Evolutionary conservation across 2,797 vertebrate species (phyloP), one percentile per base, ranked within the genome.

Genomic region (Poeciliopsis gracilis): DNA sequence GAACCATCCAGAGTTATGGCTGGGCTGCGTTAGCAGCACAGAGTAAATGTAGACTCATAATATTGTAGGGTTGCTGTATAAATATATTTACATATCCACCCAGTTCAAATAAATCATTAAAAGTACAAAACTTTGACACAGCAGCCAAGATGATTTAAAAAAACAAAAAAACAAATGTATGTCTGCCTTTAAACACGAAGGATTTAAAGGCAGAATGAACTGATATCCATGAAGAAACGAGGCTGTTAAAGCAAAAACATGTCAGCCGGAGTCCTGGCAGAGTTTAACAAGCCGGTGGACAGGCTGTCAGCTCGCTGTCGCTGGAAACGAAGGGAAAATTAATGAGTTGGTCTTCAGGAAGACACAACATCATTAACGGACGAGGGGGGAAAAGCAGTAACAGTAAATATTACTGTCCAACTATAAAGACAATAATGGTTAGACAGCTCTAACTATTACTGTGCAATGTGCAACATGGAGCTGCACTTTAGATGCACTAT

Each of bases 291-390:
- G 88, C 78, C 76, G 41, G 5, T 84, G 84, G 84, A 87, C 72
- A 63, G 59, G 72, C 86, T 83, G 86, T 90, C 83, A 87, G 81
- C 80, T 76, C 0, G 45, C 75, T 82, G 66, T 84, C 23, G 77
- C n/a, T 75, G 77, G 78, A 87, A 85, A 57, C 36, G 49, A 46
- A 79, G 75, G 73, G 61, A 75, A 88, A 82, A 80, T 66, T 89
- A 85, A 89, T 83, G 84, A 90, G 83, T 83, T 81, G n/a, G 78
- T 91, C 84, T 86, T 72, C 16, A 0, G 81, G 86, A 86, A 89
- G 80, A 77, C 45, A 41, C 72, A 81, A 75, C 49, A 46, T 25
- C 77, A 83, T 76, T 77, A 76, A 81, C 1, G 9, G 16, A 33
- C 51, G 11, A 4, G 49, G 38, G 67, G 67, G 11, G 2, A 41